These are phyloP conservation scores for Megathymus violae DNA, from an alignment of 1,140 invertebrate species.

Conservation along the genomic window DNA sequence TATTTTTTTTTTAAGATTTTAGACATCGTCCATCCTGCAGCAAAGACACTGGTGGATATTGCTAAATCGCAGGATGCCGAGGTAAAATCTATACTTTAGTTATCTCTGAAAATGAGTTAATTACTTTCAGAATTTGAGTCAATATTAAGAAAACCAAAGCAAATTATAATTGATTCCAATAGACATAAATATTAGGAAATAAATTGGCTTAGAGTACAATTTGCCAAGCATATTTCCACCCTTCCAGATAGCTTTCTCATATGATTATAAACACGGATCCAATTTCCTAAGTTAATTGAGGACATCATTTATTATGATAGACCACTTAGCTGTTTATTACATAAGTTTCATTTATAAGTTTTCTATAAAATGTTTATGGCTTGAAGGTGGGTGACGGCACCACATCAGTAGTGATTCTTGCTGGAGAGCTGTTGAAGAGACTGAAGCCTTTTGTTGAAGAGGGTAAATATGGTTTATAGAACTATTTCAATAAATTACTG, in stretches of 20 bases:
- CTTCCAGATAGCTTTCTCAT: not conserved
- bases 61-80: slow-evolving; percentile 99
- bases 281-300: slow-evolving; percentile 60
- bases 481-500: too few relatives aligned
- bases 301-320: slow-evolving; percentile 47
- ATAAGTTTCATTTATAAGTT: too few relatives aligned
- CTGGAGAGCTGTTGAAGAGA: slow-evolving; percentile 98
- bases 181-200: too few relatives aligned
- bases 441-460: slow-evolving; percentile 98
- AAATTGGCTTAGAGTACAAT: too few relatives aligned
- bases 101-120: too few relatives aligned
- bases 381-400: slow-evolving; percentile 98
- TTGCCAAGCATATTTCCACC: too few relatives aligned
- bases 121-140: too few relatives aligned
- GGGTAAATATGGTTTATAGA: slow-evolving; percentile 83
- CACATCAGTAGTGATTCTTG: slow-evolving; percentile 97
- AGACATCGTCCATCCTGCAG: slow-evolving; percentile 99
- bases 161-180: too few relatives aligned
- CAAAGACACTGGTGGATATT: slow-evolving; percentile 98
- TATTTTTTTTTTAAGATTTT: slow-evolving; percentile 85
- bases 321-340: too few relatives aligned
- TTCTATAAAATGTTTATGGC: slow-evolving; percentile 3
- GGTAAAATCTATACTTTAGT: slow-evolving; percentile 89
- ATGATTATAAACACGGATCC: slow-evolving; percentile 71
- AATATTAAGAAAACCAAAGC: too few relatives aligned